Evolutionary conservation across 1,140 invertebrate species (phyloP).

Genomic region (Cotesia vestalis): DNA sequence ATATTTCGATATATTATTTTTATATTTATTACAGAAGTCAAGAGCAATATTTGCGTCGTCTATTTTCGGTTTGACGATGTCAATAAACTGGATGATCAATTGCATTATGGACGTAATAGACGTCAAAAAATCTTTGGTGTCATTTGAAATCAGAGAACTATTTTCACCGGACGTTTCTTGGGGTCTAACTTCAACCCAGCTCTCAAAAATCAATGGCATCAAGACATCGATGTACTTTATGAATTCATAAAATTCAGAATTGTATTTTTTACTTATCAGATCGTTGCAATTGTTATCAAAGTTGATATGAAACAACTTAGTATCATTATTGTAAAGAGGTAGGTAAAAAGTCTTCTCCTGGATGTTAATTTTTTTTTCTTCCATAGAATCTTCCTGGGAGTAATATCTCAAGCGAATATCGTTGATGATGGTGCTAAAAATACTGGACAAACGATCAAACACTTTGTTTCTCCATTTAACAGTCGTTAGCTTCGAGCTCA

Average conservation of each 20-base stretch:
- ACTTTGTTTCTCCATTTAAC: slow-evolving; percentile 81
- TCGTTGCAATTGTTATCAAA: slow-evolving; percentile 38
- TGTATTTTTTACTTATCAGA: slow-evolving; percentile 28
- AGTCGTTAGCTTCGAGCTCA: slow-evolving; percentile 74
- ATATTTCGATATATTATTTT: slow-evolving; percentile 63
- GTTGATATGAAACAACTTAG: slow-evolving; percentile 44
- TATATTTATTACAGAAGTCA: slow-evolving; percentile 67
- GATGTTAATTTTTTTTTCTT: slow-evolving; percentile 28
- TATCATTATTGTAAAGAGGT: slow-evolving; percentile 43
- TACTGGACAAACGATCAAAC: slow-evolving; percentile 71
- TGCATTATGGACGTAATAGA: slow-evolving; percentile 68
- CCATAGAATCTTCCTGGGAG: slow-evolving; percentile 19
- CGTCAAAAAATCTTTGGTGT: slow-evolving; percentile 69
- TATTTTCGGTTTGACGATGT: slow-evolving; percentile 56
- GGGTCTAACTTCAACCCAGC: slow-evolving; percentile 76
- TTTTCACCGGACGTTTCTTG: slow-evolving; percentile 51
- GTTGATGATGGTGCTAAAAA: slow-evolving; percentile 66
- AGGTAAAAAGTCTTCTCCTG: slow-evolving; percentile 39
- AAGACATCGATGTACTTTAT: slow-evolving; percentile 69
- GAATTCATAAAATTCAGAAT: slow-evolving; percentile 45
- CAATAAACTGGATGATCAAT: slow-evolving; percentile 67
- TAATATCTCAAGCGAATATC: slow-evolving; percentile 42
- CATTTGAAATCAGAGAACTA: slow-evolving; percentile 65
- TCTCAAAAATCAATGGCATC: slow-evolving; percentile 76
- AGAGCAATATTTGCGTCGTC: slow-evolving; percentile 50